Base-by-base conservation (phyloP, 2,113 vertebrate genomes). In the Indicator maculatus region DNA sequence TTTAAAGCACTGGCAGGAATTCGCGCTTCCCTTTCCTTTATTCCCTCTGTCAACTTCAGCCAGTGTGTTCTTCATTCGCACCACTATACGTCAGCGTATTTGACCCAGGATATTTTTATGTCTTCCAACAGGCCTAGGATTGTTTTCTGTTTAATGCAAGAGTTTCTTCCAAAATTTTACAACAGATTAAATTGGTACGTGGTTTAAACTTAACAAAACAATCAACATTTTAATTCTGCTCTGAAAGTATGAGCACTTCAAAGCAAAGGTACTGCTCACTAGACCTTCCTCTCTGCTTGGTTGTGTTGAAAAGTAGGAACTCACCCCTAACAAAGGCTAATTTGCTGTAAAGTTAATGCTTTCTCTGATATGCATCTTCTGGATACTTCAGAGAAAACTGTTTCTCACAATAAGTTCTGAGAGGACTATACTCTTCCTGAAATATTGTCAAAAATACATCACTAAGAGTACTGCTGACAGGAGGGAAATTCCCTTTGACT, bases 371-470 rank as follows among this genome's bases (percentile, higher is more conserved):
- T 3, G 13, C 31, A 47, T 76, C 79, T 74, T 75, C 1, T 3
- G 27, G 44, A 61, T 78, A 39, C 82, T 94, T 91, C 26, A 66
- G 74, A 64, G 33, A 27, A 77, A 87, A 82, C 31, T 77, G 30
- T 50, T 95, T 94, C 88, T 80, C 12, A 38, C 80, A 85, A 20
- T 81, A 88, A 88, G 60, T 16, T 6, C 58, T 8, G 23, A 88
- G 77, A 96, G 45, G 75, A 88, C 39, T 85, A 50, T 72, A 81
- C 55, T 92, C 61, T 85, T 71, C 67, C 45, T 84, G 56, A 75
- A 93, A 88, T 86, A 38, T 52, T 81, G 65, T 93, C 39, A 18
- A 90, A 91, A 95, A 93, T 10, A 50, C 44, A 77, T 92, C 75
- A 19, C 71, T 63, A 88, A 31, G 79, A 3, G 12, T 65, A 91